A percentile compares a stretch with the other conserved stretches of the same genome.
Conservation (phyloP, 1,140 invertebrate species). For the Leucophenga varia region DNA sequence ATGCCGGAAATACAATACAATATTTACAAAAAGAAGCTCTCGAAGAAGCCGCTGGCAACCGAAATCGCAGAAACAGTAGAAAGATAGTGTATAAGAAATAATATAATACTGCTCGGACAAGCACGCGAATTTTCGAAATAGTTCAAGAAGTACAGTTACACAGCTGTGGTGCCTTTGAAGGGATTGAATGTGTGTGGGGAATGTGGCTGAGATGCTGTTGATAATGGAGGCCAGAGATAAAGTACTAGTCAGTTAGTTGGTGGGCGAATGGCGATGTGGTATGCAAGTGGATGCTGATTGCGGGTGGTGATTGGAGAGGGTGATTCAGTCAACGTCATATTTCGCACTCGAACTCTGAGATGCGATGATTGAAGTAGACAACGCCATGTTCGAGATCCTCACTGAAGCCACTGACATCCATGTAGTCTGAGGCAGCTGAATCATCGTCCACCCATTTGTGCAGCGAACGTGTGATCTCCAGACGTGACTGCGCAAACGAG, state of each 20-base stretch:
- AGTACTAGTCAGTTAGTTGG: too few species aligned
- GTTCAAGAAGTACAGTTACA: too few species aligned
- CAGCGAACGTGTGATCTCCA: slow-evolving; percentile 62
- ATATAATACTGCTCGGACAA: slow-evolving; percentile 48
- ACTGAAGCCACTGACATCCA: slow-evolving; percentile 76
- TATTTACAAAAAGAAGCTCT: slow-evolving; percentile 40
- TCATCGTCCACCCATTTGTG: slow-evolving; percentile 63
- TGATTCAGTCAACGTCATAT: slow-evolving; percentile 58
- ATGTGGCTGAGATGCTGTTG: slow-evolving; percentile 8
- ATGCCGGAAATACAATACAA: slow-evolving; percentile 26
- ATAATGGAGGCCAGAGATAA: too few species aligned
- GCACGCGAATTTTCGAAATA: slow-evolving; percentile 29
- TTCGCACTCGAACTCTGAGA: slow-evolving; percentile 65
- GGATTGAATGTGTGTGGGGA: too few species aligned
- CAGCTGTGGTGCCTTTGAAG: too few species aligned
- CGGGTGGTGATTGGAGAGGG: too few species aligned
- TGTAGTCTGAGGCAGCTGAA: slow-evolving; percentile 70
- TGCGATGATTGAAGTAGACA: slow-evolving; percentile 57
- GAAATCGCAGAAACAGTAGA: too few species aligned
- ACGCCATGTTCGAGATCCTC: slow-evolving; percentile 62
- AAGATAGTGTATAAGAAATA: too few species aligned
- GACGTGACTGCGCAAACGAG: slow-evolving; percentile 68
- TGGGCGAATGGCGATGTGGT: too few species aligned
- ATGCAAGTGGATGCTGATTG: too few species aligned
- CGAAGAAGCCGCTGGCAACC: too few species aligned